A percentile compares a stretch with the other conserved stretches of the same genome.
These are phyloP conservation scores for Zaprionus ornatus DNA, from an alignment of 1,140 invertebrate genomes.

Conservation along the genomic window DNA sequence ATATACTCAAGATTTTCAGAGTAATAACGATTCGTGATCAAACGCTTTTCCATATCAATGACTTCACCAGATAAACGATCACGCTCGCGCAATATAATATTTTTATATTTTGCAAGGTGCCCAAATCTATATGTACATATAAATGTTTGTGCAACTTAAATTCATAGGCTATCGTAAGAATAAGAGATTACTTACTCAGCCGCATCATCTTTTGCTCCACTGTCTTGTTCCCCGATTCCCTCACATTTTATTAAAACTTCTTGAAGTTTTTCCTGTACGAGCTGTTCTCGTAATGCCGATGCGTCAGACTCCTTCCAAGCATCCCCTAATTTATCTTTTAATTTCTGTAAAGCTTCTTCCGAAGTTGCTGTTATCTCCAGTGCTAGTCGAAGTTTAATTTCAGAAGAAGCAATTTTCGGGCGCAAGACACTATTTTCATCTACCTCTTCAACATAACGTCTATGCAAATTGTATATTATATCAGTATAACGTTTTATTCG, in stretches of 20 bases:
- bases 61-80: conserved; percentile 84
- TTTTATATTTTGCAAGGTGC: conserved; percentile 65
- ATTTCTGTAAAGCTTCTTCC: conserved; percentile 57
- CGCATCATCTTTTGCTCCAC: conserved; percentile 72
- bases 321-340: conserved; percentile 62
- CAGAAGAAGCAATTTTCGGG: conserved; percentile 56
- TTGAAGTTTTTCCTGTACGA: conserved; percentile 84
- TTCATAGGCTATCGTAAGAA: background rate
- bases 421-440: conserved; percentile 54
- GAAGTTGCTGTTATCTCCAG: conserved; percentile 60
- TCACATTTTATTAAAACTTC: conserved; percentile 84
- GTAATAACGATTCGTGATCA: conserved; percentile 81
- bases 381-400: conserved; percentile 57
- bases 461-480: conserved; percentile 64
- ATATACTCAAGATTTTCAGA: conserved; percentile 84
- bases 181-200: conserved; percentile 79
- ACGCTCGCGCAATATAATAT: conserved; percentile 82
- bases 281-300: conserved; percentile 84
- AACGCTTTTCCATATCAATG: conserved; percentile 82
- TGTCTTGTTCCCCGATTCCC: conserved; percentile 82
- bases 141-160: background rate
- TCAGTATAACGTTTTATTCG: conserved; percentile 62
- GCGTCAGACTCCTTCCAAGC: conserved; percentile 84
- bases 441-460: conserved; percentile 58
- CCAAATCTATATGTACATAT: conserved; percentile 51